These are phyloP conservation scores for Nesidiocoris tenuis DNA, from an alignment of 2,888 invertebrate species.

Conservation along the genomic window DNA sequence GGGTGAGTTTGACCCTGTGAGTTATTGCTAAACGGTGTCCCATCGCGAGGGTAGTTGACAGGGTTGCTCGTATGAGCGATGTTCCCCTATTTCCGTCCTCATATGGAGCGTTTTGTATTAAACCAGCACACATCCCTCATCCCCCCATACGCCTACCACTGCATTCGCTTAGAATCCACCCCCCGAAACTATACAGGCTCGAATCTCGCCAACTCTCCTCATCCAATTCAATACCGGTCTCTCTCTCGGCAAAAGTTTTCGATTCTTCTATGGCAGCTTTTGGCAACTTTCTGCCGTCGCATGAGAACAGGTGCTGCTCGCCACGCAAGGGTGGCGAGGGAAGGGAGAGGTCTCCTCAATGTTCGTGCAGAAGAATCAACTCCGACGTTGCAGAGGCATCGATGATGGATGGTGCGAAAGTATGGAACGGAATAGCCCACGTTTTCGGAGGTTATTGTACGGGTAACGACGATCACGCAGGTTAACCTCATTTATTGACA, in stretches of 20 bases:
- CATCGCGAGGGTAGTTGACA: not conserved
- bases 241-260: not conserved
- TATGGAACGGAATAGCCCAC: not conserved
- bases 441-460: no score
- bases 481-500: no score
- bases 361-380: not conserved
- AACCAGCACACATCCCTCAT: not conserved
- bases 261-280: not conserved
- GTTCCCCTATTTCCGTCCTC: slow-evolving; percentile 8
- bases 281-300: not conserved
- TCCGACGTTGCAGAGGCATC: not conserved
- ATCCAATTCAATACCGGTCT: not conserved
- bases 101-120: slow-evolving; percentile 15
- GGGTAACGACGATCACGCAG: no score
- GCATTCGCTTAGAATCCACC: not conserved
- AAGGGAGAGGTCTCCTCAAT: not conserved
- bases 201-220: not conserved
- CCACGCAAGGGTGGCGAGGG: not conserved
- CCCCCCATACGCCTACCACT: not conserved
- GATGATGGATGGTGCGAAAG: not conserved
- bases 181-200: not conserved
- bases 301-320: not conserved
- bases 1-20: not conserved
- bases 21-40: not conserved
- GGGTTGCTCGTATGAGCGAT: slow-evolving; percentile 12